Evolutionary conservation across 1,140 invertebrate species (phyloP).

Genomic region (fruit fly (Drosophila melanogaster)): DNA sequence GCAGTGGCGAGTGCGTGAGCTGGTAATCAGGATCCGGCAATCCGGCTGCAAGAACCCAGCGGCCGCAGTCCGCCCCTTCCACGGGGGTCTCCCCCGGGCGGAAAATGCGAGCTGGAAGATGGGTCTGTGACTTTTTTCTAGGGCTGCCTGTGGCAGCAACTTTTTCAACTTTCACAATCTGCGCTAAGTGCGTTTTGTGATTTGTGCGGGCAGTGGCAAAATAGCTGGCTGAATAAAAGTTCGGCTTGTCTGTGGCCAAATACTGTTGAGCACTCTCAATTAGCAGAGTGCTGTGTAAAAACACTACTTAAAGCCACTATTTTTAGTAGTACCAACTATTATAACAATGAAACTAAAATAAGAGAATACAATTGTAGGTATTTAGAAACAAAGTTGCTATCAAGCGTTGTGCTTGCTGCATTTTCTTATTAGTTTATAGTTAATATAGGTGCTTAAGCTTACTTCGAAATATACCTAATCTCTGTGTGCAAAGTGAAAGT

Average conservation of each 20-base stretch:
- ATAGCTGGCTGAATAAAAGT: slow-evolving; percentile 32
- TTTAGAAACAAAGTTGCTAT: too few species aligned
- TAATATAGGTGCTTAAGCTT: too few species aligned
- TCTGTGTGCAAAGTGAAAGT: neutral
- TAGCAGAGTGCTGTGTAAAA: slow-evolving; percentile 9
- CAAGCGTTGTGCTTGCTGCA: too few species aligned
- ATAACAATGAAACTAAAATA: too few species aligned
- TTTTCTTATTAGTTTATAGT: too few species aligned
- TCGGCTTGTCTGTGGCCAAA: slow-evolving; percentile 27
- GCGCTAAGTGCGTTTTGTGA: slow-evolving; percentile 75
- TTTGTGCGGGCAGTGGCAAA: slow-evolving; percentile 45
- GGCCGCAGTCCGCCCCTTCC: slow-evolving; percentile 34
- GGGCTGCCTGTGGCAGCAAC: slow-evolving; percentile 49
- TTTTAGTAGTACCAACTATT: too few species aligned
- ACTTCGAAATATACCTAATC: neutral
- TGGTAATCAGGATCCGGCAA: slow-evolving; percentile 52
- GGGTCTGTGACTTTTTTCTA: slow-evolving; percentile 30
- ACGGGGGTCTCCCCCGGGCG: slow-evolving; percentile 45
- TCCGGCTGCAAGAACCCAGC: slow-evolving; percentile 49
- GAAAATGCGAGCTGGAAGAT: slow-evolving; percentile 36
- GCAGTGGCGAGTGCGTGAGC: slow-evolving; percentile 62
- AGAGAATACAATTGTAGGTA: too few species aligned
- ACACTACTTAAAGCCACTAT: too few species aligned
- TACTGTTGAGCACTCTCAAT: slow-evolving; percentile 38
- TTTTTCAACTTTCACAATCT: slow-evolving; percentile 78